These are phyloP conservation scores for Melitaea athalia DNA, from an alignment of 2,888 invertebrate genomes.

Conservation along the genomic window DNA sequence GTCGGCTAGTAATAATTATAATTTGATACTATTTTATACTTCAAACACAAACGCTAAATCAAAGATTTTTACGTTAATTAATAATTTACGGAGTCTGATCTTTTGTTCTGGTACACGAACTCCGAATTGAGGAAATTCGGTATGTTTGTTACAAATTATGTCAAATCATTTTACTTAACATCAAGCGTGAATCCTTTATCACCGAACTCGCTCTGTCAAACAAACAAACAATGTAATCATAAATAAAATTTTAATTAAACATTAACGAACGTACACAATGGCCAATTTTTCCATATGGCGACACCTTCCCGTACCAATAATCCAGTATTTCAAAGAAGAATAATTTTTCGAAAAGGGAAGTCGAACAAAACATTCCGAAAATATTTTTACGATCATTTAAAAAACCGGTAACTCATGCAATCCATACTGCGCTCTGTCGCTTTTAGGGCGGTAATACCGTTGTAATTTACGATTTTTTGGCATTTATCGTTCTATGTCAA, in stretches of 20 bases:
- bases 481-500: slow-evolving; percentile 61
- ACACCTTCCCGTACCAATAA: slow-evolving; percentile 29
- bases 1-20: too few species aligned
- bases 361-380: slow-evolving; percentile 57
- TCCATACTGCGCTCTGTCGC: slow-evolving; percentile 70
- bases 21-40: too few species aligned
- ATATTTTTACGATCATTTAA: slow-evolving; percentile 62
- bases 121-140: neutral
- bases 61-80: too few species aligned
- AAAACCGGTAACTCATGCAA: slow-evolving; percentile 47
- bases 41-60: too few species aligned
- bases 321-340: slow-evolving; percentile 19
- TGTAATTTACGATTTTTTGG: slow-evolving; percentile 51
- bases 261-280: slow-evolving; percentile 23
- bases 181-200: neutral
- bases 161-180: neutral
- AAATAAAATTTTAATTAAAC: slow-evolving; percentile 3
- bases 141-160: neutral
- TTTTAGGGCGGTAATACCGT: slow-evolving; percentile 30
- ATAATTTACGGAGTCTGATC: too few species aligned
- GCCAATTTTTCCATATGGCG: slow-evolving; percentile 39
- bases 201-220: neutral
- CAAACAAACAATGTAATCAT: slow-evolving; percentile 13
- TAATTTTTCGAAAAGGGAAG: slow-evolving; percentile 26
- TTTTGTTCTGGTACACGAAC: too few species aligned